A percentile compares a stretch with the other conserved stretches of the same genome.
phyloP scores from a whole-genome alignment of 1,140 invertebrate genomes.

The Metaphire vulgaris region DNA sequence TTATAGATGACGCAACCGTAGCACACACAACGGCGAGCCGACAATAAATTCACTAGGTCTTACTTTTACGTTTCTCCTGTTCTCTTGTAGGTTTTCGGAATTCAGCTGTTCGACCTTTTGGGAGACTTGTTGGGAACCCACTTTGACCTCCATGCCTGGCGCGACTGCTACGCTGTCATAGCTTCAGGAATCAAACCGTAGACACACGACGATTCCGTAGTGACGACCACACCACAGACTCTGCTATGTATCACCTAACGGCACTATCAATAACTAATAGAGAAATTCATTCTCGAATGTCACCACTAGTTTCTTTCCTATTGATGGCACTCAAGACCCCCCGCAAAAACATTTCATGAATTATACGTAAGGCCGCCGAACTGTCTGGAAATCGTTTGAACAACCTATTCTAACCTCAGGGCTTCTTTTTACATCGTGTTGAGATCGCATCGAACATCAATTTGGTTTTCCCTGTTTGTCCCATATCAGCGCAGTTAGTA shows the following conservation, averaged over 20 bases:
- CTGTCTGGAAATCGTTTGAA: background rate
- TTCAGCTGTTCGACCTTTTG: background rate
- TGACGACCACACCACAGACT: background rate
- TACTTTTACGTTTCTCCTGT: background rate
- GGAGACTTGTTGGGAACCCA: background rate
- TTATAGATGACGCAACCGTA: background rate
- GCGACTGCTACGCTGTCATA: background rate
- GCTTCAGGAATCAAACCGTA: background rate
- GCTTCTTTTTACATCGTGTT: background rate
- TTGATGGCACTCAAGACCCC: background rate
- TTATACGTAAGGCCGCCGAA: background rate
- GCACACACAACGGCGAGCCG: background rate
- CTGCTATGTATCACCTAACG: background rate
- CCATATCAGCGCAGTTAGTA: background rate
- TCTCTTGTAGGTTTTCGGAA: background rate
- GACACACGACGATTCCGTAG: background rate
- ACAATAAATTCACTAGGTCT: background rate
- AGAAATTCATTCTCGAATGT: too few species aligned
- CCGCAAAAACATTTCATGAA: background rate
- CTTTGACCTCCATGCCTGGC: background rate
- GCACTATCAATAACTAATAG: background rate
- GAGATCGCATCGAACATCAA: background rate
- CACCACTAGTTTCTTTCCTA: too few species aligned
- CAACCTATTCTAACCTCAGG: background rate
- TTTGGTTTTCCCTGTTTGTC: constrained; percentile 1